Conservation (phyloP, 1,140 invertebrate genomes). For the Elymnias hypermnestra region DNA sequence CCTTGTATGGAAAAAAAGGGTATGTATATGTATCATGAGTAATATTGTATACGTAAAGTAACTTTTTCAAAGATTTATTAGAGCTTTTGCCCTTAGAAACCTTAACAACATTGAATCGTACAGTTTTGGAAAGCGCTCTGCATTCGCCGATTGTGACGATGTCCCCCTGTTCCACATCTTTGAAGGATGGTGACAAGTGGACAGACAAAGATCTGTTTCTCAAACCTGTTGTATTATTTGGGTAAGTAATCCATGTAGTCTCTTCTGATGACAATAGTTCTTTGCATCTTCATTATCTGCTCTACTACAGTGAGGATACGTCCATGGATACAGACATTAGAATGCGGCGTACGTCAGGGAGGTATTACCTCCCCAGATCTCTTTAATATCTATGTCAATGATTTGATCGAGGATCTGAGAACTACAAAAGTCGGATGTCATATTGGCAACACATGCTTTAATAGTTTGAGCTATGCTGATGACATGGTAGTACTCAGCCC, state of each 20-base stretch:
- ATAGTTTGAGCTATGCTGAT: too few species aligned
- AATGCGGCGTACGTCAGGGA: too few species aligned
- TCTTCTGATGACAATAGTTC: conserved; percentile 97
- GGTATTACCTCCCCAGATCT: too few species aligned
- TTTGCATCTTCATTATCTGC: conserved; percentile 99
- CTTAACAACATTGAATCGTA: conserved; percentile 99
- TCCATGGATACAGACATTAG: conserved; percentile 98
- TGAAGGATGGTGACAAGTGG: conserved; percentile 99
- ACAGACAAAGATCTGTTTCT: conserved; percentile 99
- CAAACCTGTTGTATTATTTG: conserved; percentile 99
- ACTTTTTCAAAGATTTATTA: conserved; percentile 97
- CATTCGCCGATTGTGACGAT: conserved; percentile 99
- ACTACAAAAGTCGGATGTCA: too few species aligned
- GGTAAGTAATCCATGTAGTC: conserved; percentile 98
- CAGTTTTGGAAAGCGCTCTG: conserved; percentile 98
- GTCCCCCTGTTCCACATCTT: conserved; percentile 97
- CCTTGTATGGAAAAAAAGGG: too few species aligned
- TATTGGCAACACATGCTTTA: too few species aligned
- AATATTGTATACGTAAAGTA: too few species aligned
- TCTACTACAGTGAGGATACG: conserved; percentile 97
- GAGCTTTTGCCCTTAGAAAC: conserved; percentile 95
- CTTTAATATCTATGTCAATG: too few species aligned
- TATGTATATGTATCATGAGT: too few species aligned
- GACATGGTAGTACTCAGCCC: too few species aligned
- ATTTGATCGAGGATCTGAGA: too few species aligned